Conservation (phyloP, 2,797 vertebrate species). For the Hirundo rustica region DNA sequence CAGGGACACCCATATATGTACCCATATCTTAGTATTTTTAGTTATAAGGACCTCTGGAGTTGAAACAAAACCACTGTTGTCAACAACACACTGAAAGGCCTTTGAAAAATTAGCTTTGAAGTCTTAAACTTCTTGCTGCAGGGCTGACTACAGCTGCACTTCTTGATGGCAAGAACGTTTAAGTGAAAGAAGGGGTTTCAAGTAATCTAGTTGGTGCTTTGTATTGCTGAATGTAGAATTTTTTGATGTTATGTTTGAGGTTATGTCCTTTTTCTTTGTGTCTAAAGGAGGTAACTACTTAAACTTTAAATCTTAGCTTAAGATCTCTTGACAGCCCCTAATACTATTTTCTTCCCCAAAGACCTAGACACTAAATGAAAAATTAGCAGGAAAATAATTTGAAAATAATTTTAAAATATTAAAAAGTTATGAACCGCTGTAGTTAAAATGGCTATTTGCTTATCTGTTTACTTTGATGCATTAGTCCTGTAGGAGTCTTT, state of each 20-base stretch:
- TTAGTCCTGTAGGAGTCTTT: background rate
- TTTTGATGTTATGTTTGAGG: background rate
- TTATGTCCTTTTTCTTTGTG: background rate
- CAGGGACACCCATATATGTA: background rate
- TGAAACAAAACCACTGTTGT: background rate
- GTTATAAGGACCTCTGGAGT: background rate
- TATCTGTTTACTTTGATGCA: background rate
- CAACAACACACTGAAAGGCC: background rate
- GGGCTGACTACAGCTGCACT: background rate
- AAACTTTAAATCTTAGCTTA: background rate
- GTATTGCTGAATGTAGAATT: background rate
- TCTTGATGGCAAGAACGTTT: background rate
- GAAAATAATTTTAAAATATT: background rate
- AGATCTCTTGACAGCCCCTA: background rate
- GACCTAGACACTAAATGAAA: background rate
- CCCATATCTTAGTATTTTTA: background rate
- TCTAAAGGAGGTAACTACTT: background rate
- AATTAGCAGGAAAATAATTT: background rate
- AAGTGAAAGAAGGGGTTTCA: background rate
- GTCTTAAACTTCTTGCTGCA: background rate
- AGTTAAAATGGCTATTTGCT: background rate
- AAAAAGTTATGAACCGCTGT: background rate
- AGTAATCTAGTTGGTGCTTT: background rate
- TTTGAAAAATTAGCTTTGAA: constrained; percentile 27
- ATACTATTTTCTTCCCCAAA: background rate